Evolutionary conservation across 92 coral and sea anemone species (phyloP).

Genomic region (Paramuricea clavata): DNA sequence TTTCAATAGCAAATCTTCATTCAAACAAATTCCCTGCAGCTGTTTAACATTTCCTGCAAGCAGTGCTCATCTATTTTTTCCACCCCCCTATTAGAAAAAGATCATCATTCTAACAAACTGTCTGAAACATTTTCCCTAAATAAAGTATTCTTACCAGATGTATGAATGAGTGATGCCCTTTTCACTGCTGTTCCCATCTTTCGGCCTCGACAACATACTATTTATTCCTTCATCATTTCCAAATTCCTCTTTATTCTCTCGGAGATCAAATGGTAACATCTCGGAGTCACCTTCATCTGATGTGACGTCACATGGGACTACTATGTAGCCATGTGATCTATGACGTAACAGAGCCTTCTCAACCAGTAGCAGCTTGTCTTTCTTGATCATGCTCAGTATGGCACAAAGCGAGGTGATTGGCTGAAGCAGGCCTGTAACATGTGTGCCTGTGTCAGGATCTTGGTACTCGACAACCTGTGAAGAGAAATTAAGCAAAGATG

Average conservation of each 20-base stretch:
- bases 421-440: constrained; percentile 81
- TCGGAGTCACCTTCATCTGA: neutral
- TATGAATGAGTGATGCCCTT: constrained; percentile 29
- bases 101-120: no score
- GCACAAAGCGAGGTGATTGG: constrained; percentile 90
- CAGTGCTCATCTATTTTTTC: no score
- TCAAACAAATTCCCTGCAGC: no score
- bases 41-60: no score
- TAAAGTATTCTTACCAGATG: constrained; percentile 2
- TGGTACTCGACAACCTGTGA: constrained; percentile 81
- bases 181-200: neutral
- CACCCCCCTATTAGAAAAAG: no score
- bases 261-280: constrained; percentile 32
- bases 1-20: no score
- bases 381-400: constrained; percentile 74
- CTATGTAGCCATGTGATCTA: constrained; percentile 47
- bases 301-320: constrained; percentile 25
- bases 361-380: constrained; percentile 72
- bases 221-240: neutral
- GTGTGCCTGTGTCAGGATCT: constrained; percentile 76
- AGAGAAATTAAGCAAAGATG: neutral
- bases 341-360: constrained; percentile 86
- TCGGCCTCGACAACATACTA: neutral
- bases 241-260: constrained; percentile 17
- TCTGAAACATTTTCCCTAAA: no score